Conservation (phyloP, 2,797 vertebrate species). For the Oryzias sinensis region DNA sequence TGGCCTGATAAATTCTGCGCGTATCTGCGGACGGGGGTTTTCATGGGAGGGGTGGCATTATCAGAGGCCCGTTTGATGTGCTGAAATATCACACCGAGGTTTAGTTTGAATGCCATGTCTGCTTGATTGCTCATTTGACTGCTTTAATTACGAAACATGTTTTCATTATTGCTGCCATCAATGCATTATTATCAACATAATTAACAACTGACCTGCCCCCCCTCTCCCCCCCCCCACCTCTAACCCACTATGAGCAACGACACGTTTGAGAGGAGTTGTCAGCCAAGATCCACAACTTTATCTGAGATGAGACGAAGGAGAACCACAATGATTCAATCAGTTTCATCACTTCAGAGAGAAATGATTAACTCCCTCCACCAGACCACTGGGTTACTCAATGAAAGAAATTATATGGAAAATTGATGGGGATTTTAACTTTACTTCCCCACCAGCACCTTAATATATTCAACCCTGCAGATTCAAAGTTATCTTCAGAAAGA, state of each 20-base stretch:
- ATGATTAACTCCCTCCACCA: constrained; percentile 71
- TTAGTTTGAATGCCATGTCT: constrained; percentile 50
- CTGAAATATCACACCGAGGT: constrained; percentile 53
- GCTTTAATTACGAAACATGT: constrained; percentile 39
- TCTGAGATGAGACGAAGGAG: constrained; percentile 54
- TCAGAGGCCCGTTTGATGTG: constrained; percentile 72
- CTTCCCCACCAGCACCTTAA: constrained; percentile 33
- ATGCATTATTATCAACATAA: constrained; percentile 54
- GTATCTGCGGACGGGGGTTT: constrained; percentile 54
- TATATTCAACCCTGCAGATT: constrained; percentile 59
- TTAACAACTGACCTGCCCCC: constrained; percentile 41
- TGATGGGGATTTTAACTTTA: constrained; percentile 70
- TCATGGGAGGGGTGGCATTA: constrained; percentile 66
- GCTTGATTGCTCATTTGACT: constrained; percentile 49
- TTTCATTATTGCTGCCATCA: constrained; percentile 57
- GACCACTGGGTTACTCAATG: constrained; percentile 72
- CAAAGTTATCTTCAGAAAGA: constrained; percentile 65
- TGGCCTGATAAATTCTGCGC: constrained; percentile 64
- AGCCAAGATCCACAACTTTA: constrained; percentile 63
- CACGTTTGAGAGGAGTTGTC: constrained; percentile 42
- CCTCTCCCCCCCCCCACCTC: constrained; percentile 18
- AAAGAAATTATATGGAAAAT: constrained; percentile 74
- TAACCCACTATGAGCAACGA: constrained; percentile 5
- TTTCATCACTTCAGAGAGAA: constrained; percentile 79
- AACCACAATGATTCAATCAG: constrained; percentile 76